A percentile compares a stretch with the other conserved stretches of the same genome.
Evolutionary conservation across 2,888 invertebrate genomes (phyloP).

Genomic region (Nebria salina): DNA sequence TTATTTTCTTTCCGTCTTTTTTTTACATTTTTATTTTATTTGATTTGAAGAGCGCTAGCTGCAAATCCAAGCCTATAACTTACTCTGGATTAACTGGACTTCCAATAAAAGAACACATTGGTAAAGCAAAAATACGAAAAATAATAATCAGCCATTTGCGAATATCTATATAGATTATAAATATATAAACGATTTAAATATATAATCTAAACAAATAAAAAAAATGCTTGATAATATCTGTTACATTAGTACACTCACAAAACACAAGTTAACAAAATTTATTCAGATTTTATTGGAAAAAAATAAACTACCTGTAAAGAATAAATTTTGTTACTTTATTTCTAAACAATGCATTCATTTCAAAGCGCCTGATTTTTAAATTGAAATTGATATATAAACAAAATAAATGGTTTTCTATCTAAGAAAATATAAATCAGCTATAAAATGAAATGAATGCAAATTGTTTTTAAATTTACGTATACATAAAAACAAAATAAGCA

Average conservation of each 20-base stretch:
- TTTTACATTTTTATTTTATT: constrained; percentile 17
- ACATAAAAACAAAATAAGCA: constrained; percentile 1
- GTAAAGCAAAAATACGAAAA: constrained; percentile 22
- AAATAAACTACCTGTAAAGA: not conserved
- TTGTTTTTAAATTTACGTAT: not conserved
- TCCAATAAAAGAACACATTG: constrained; percentile 32
- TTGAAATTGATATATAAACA: not conserved
- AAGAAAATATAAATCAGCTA: no score
- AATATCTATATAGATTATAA: constrained; percentile 7
- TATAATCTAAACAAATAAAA: constrained; percentile 2
- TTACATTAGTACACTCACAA: not conserved
- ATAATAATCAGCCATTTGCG: not conserved
- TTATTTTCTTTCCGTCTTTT: constrained; percentile 12
- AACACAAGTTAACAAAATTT: not conserved
- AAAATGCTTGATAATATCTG: not conserved
- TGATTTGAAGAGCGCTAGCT: constrained; percentile 41
- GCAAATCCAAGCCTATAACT: constrained; percentile 34
- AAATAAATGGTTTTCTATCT: not conserved
- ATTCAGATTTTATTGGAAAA: not conserved
- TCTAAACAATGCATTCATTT: not conserved
- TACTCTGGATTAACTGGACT: constrained; percentile 33
- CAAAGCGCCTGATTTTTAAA: not conserved
- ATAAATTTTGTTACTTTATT: not conserved
- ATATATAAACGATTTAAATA: constrained; percentile 43
- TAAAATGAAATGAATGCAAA: not conserved